phyloP scores from a whole-genome alignment of 2,797 vertebrate species.

The Epinephelus awoara region DNA sequence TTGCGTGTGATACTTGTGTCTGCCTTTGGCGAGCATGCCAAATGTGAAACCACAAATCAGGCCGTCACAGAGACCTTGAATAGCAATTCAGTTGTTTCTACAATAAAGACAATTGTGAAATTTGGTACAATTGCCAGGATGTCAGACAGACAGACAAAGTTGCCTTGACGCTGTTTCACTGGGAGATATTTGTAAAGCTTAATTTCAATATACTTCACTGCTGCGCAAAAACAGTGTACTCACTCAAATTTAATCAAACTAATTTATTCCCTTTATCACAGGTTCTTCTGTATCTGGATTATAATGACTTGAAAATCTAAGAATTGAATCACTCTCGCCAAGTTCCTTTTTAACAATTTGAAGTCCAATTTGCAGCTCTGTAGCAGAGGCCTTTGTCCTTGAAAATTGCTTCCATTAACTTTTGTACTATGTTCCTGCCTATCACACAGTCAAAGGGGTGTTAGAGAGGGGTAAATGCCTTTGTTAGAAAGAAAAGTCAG shows the following conservation, averaged over 20 bases:
- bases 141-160: slow-evolving; percentile 41
- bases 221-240: slow-evolving; percentile 37
- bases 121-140: slow-evolving; percentile 18
- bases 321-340: slow-evolving; percentile 69
- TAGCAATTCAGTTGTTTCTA: slow-evolving; percentile 50
- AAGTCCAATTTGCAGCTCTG: slow-evolving; percentile 74
- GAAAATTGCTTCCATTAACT: slow-evolving; percentile 79
- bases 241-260: slow-evolving; percentile 57
- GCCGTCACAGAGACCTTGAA: slow-evolving; percentile 47
- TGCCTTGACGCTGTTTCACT: slow-evolving; percentile 25
- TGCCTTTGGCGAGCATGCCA: slow-evolving; percentile 59
- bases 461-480: slow-evolving; percentile 57
- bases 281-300: slow-evolving; percentile 53
- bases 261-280: slow-evolving; percentile 61
- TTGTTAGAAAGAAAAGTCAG: slow-evolving; percentile 64
- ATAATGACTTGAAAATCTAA: slow-evolving; percentile 69
- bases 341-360: slow-evolving; percentile 66
- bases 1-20: slow-evolving; percentile 53
- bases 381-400: slow-evolving; percentile 71
- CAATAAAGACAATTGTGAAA: slow-evolving; percentile 46
- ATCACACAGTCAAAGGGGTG: slow-evolving; percentile 61
- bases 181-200: slow-evolving; percentile 51
- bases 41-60: slow-evolving; percentile 58
- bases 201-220: slow-evolving; percentile 43
- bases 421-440: slow-evolving; percentile 65